A percentile compares a stretch with the other conserved stretches of the same genome.
These are phyloP conservation scores for Lithophane semibrunnea DNA, from an alignment of 2,888 invertebrate species.

Conservation along the genomic window DNA sequence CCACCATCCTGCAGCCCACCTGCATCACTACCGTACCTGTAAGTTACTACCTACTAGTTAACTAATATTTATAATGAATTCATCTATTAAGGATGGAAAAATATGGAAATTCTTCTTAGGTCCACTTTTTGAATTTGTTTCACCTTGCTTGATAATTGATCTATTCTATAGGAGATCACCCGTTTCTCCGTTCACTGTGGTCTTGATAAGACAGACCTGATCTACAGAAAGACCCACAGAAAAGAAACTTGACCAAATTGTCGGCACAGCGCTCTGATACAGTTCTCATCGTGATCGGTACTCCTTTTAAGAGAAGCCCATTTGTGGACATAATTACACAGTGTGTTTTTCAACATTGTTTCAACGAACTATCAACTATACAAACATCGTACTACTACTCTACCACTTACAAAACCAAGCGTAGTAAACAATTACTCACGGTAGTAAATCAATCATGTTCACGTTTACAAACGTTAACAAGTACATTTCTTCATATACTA, in stretches of 20 bases:
- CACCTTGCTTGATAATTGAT: not conserved
- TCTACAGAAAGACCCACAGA: not conserved
- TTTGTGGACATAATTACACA: not conserved
- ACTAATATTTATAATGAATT: too few relatives aligned
- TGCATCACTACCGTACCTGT: constrained; percentile 99
- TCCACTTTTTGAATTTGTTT: not conserved
- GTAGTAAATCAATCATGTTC: not conserved
- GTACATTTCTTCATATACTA: not conserved
- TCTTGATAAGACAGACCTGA: not conserved
- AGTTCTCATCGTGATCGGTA: not conserved
- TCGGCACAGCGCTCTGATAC: not conserved
- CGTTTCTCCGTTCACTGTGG: not conserved
- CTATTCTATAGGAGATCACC: not conserved
- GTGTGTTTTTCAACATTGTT: not conserved
- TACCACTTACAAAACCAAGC: not conserved
- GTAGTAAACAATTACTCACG: not conserved
- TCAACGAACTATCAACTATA: not conserved
- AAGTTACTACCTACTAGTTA: constrained; percentile 76
- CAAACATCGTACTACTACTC: not conserved
- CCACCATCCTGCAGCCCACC: constrained; percentile 96
- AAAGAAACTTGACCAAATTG: not conserved
- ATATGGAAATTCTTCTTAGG: not conserved
- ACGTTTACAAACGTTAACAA: too few relatives aligned
- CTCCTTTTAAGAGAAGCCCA: not conserved
- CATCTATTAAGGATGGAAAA: not conserved